Percentiles rank a stretch among this genome's conserved stretches.
These are phyloP conservation scores for Prolemur simus DNA, from an alignment of 2,113 vertebrate species.

Conservation along the genomic window DNA sequence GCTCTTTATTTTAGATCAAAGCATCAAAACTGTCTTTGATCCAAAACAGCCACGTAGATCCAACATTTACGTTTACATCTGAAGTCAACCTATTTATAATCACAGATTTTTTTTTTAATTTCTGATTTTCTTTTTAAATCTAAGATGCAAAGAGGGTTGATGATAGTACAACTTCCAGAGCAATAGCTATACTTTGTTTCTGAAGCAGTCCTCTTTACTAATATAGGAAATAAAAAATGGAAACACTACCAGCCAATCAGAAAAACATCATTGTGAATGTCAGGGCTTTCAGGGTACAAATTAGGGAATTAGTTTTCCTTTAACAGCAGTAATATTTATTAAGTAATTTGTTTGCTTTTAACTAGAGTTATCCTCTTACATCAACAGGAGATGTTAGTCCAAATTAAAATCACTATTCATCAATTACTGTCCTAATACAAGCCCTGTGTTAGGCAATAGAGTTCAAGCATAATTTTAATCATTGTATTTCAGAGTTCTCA, in stretches of 20 bases:
- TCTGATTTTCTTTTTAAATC: constrained; percentile 41
- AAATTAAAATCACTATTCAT: constrained; percentile 42
- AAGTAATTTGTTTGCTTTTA: constrained; percentile 49
- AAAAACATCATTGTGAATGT: background rate
- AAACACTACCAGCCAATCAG: background rate
- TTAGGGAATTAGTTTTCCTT: constrained; percentile 7
- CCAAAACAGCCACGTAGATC: background rate
- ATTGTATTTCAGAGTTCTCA: background rate
- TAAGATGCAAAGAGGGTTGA: background rate
- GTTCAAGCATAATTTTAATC: background rate
- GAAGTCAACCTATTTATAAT: constrained; percentile 54
- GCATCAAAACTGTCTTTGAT: constrained; percentile 49
- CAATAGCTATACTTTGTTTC: background rate
- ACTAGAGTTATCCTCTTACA: constrained; percentile 11
- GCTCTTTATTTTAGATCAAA: constrained; percentile 68
- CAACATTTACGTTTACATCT: constrained; percentile 50
- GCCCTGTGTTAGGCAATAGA: background rate
- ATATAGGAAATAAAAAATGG: constrained; percentile 25
- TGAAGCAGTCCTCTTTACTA: background rate
- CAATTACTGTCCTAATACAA: background rate
- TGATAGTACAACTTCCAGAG: background rate
- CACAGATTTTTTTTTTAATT: background rate
- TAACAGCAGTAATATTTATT: background rate
- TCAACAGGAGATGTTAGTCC: background rate
- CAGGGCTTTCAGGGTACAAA: background rate